Base-by-base conservation (phyloP, 2,113 vertebrate genomes). In the Siniperca chuatsi region DNA sequence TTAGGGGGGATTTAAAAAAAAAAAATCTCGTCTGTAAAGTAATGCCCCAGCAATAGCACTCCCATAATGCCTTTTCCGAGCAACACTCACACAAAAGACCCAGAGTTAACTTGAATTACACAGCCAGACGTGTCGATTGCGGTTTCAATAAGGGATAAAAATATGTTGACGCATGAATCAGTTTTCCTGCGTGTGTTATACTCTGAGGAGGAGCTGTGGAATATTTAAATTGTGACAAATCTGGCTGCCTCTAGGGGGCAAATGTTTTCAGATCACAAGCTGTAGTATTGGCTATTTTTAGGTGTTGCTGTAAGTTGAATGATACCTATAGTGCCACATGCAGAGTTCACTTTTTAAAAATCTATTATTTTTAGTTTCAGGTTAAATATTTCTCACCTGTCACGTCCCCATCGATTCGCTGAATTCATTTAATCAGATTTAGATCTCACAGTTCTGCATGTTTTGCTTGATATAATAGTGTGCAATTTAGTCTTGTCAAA, bases 111-210 rank as follows among this genome's bases (percentile, higher is more conserved):
- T 81, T 84, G 52, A 50, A 75, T 89, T 84, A 75, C 85, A 72
- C 58, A 58, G 50, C 29, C 50, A 23, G 75, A 57, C 29, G n/a
- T 72, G 81, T 94, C 40, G 83, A 91, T 86, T 90, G 80, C 81
- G 40, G 44, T 72, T 80, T 87, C 67, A 76, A 1, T 67, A 68
- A 62, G 52, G 48, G 58, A 84, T 44, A 77, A 62, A 84, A 86
- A 87, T 86, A 66, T 0, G 6, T 77, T 71, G 61, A 79, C 0
- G 62, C 70, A 62, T 73, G 55, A 88, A 83, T 83, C 79, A 62
- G 35, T 73, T 86, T 73, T 33, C 58, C 75, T 69, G 66, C 5
- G 25, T 73, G 73, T 60, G 61, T 40, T 61, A 9, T 10, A 11
- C 29, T 82, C 58, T 57, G 75, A 20, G 35, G 37, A 73, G 70